A percentile compares a stretch with the other conserved stretches of the same genome.
phyloP scores from a whole-genome alignment of 2,113 vertebrate species.

The Azemiops feae region DNA sequence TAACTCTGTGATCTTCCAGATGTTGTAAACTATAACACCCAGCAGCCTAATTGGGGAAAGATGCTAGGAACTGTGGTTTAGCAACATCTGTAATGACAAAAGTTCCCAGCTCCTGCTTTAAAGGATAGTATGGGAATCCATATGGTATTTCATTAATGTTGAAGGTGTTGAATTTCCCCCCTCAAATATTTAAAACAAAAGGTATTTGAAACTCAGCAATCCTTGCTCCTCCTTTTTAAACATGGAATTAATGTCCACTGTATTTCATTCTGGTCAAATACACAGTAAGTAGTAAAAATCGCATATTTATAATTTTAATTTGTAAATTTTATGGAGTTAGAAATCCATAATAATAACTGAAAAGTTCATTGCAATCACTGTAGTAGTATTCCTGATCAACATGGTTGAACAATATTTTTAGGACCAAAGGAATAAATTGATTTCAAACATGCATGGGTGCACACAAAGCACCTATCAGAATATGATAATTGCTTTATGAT shows the following conservation, averaged over 20 bases:
- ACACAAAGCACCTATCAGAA: not conserved
- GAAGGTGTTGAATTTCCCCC: too few species aligned
- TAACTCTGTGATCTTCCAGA: not conserved
- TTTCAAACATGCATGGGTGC: not conserved
- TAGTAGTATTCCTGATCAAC: too few species aligned
- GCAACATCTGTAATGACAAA: not conserved
- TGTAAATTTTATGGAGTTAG: not conserved
- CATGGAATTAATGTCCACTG: not conserved
- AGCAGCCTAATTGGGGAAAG: not conserved
- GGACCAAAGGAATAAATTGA: not conserved
- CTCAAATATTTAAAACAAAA: too few species aligned
- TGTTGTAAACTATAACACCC: not conserved
- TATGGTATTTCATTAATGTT: not conserved
- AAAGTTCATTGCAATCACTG: not conserved
- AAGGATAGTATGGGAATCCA: not conserved
- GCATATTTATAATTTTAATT: not conserved
- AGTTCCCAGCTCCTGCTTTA: not conserved
- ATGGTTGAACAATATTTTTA: not conserved
- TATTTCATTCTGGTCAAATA: not conserved
- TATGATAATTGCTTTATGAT: not conserved
- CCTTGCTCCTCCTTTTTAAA: not conserved
- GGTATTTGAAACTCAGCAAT: too few species aligned
- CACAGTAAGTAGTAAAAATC: not conserved
- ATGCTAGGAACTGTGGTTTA: not conserved
- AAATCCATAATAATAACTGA: not conserved